Conservation (phyloP, 2,113 vertebrate genomes). For the Jaculus jaculus region DNA sequence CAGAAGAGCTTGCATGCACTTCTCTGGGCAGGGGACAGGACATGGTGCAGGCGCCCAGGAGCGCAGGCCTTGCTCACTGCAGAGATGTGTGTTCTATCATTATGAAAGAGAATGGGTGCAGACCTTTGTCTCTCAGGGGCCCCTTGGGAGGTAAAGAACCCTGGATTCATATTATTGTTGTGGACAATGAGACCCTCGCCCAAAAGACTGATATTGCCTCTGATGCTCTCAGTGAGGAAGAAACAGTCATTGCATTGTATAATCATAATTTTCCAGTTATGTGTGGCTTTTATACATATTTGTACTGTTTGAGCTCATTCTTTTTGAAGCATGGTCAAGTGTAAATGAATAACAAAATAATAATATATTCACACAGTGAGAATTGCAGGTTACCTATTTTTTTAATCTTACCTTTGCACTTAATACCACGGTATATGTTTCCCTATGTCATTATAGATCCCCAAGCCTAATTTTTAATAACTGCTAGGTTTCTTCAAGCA, state of each 20-base stretch:
- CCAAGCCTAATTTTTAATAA: conserved; percentile 43
- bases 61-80: too few relatives aligned
- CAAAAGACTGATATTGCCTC: not conserved
- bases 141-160: fast-evolving
- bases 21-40: fast-evolving
- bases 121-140: not conserved
- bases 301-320: not conserved
- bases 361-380: not conserved
- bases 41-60: fast-evolving
- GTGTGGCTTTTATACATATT: not conserved
- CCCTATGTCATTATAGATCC: not conserved
- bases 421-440: fast-evolving
- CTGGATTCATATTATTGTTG: not conserved
- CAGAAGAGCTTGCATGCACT: fast-evolving
- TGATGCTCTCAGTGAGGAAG: fast-evolving
- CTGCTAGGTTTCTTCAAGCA: not conserved
- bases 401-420: not conserved
- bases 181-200: not conserved
- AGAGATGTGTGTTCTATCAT: fast-evolving
- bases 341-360: conserved; percentile 24
- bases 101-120: not conserved
- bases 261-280: not conserved
- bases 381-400: not conserved
- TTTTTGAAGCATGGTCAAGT: not conserved
- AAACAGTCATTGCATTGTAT: fast-evolving